Base-by-base conservation (phyloP, 92 coral and sea anemone genomes). In the Epizoanthus ramosus region DNA sequence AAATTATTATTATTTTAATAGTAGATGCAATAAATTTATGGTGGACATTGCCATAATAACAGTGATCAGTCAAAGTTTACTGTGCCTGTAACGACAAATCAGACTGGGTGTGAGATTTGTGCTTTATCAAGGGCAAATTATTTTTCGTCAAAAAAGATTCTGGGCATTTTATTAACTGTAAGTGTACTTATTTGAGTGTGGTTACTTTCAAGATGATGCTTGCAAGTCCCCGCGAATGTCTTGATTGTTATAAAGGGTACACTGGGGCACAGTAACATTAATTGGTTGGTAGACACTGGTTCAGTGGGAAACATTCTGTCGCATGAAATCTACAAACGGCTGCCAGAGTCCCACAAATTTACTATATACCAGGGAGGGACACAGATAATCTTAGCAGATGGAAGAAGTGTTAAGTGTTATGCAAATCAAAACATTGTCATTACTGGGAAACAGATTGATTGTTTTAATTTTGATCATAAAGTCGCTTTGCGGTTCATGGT, bases 261-360 rank as follows among this genome's bases (percentile, higher is more conserved):
- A 57, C n/a, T 66, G 33, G 83, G 83, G 52, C 83, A 75, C 63
- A 74, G n/a, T n/a, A n/a, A 12, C 63, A 45, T 76, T 79, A 18
- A 56, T 41, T 85, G 88, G 88, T 21, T 85, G 71, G 45, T 85
- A 66, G 84, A 85, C 71, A 79, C 84, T 9, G 85, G 80, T n/a
- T 75, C 79, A 16, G 63, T 33, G 57, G 65, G 77, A 53, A 75
- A 66, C 19, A 66, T 76, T 19, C 23, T 85, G 54, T 79, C 88
- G 13, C 57, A 69, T 60, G 60, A 79, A 47, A 31, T 39, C 22
- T 70, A 79, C 57, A 39, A 53, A 8, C 45, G 37, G 41, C 79
- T 85, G 57, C 80, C 88, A 37, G 80, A 68, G n/a, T 8, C 61
- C 35, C 47, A 31, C 15, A 85, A 56, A 71, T 85, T 75, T 75